A percentile compares a stretch with the other conserved stretches of the same genome.
Conservation (phyloP, 2,113 vertebrate genomes). For the Anarhynchus alexandrinus region DNA sequence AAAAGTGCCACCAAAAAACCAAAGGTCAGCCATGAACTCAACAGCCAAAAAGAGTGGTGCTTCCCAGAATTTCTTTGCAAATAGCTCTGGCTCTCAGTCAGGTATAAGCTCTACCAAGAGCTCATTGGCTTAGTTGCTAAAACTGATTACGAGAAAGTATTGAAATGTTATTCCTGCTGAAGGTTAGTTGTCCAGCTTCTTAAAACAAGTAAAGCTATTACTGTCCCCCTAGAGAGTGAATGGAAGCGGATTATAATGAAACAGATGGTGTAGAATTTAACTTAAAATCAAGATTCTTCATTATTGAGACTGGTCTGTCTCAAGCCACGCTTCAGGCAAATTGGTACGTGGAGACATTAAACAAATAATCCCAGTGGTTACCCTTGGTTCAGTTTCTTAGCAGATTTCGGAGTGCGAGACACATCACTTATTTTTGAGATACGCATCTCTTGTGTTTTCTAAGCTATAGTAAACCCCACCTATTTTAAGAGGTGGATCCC, state of each 20-base stretch:
- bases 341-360: neutral
- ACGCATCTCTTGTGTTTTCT: neutral
- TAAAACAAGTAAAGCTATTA: neutral
- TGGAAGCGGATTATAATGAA: neutral
- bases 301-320: neutral
- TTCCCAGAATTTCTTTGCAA: neutral
- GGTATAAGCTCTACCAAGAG: neutral
- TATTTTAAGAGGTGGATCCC: neutral
- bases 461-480: neutral
- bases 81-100: neutral
- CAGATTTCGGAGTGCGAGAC: neutral
- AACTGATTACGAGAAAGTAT: neutral
- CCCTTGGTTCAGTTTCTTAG: neutral
- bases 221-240: neutral
- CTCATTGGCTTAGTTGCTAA: neutral
- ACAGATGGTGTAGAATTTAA: neutral
- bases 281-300: conserved; percentile 14
- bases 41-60: neutral
- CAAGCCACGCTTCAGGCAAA: neutral
- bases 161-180: neutral
- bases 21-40: neutral
- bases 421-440: neutral
- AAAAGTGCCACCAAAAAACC: neutral
- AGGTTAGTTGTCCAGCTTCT: neutral
- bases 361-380: neutral